phyloP scores from a whole-genome alignment of 2,797 vertebrate species.

The Botia almorhae region DNA sequence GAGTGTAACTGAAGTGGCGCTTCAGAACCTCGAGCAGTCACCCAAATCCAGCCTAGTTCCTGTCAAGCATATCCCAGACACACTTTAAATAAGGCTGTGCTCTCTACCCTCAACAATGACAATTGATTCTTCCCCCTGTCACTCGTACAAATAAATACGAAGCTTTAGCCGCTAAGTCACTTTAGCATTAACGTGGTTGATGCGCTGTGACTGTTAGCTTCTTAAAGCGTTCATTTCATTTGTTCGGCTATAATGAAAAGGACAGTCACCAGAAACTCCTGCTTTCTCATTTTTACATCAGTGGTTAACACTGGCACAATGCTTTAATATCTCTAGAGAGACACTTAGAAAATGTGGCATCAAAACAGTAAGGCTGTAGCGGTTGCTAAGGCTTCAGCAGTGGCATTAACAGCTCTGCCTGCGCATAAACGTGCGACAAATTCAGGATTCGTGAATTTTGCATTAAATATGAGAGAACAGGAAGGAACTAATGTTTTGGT shows the following conservation, averaged over 20 bases:
- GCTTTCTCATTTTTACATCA: conserved; percentile 44
- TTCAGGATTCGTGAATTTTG: conserved; percentile 6
- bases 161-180: conserved; percentile 25
- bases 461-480: conserved; percentile 20
- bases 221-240: conserved; percentile 37
- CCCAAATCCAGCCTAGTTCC: conserved; percentile 46
- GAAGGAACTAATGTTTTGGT: conserved; percentile 37
- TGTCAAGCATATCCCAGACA: conserved; percentile 45
- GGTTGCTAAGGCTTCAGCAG: not conserved
- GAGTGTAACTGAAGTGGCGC: conserved; percentile 40
- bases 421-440: not conserved
- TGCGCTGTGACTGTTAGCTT: conserved; percentile 20
- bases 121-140: conserved; percentile 30
- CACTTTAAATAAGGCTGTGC: conserved; percentile 30
- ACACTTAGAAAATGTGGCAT: conserved; percentile 44
- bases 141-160: conserved; percentile 14
- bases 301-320: conserved; percentile 29
- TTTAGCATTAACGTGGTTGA: conserved; percentile 16
- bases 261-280: conserved; percentile 16
- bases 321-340: conserved; percentile 39
- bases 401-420: not conserved
- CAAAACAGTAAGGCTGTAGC: conserved; percentile 15
- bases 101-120: conserved; percentile 30
- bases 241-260: conserved; percentile 42
- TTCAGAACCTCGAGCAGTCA: conserved; percentile 45